Evolutionary conservation across 1,140 invertebrate genomes (phyloP), one percentile per base, ranked within the genome.

Genomic region (Lepidurus arcticus): DNA sequence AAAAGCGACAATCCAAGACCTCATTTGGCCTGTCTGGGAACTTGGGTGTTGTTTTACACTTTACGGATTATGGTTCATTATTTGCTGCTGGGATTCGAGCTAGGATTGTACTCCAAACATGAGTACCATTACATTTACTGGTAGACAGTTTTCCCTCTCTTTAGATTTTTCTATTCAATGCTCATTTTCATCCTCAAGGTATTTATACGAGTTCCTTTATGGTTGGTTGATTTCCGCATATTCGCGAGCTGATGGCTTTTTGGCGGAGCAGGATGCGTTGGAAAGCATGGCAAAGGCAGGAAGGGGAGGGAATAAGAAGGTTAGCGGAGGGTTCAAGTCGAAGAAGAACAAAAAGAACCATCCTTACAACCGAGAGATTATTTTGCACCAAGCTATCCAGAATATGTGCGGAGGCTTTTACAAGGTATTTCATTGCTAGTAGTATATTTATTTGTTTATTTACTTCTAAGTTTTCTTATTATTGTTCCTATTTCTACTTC

Each of bases 91-190:
- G 97, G 97, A 0, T 95, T 99, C 82, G 96, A 98, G 83, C 86
- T 99, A 21, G 96, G 98, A 84, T 86, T 99, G 0, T 99, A 98
- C 87, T 94, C 94, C 73, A 90, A 92, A n/a, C 96, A 98, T 84
- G 97, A 99, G 87, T 98, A 95, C 86, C 92, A 96, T 82, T 99
- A 97, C 83, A 92, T 97, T 80, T 97, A 92, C 87, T 97, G 95
- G 95, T 91, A 84, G n/a, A 43, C 3, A n/a, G 34, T 34, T 76
- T 4, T 77, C 13, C 65, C 6, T 24, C 42, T n/a, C 16, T 73
- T 53, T 42, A 73, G 11, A 73, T 79, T 26, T 9, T 78, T n/a
- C n/a, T 73, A 78, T 73, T 53, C 16, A 13, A 53, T 73, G 73
- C 1, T 24, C 11, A 24, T 42, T 16, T 79, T 73, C 53, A 42